Percentiles rank a stretch among this genome's conserved stretches.
Evolutionary conservation across 1,140 invertebrate genomes (phyloP).

Genomic region (Ephestia elutella): DNA sequence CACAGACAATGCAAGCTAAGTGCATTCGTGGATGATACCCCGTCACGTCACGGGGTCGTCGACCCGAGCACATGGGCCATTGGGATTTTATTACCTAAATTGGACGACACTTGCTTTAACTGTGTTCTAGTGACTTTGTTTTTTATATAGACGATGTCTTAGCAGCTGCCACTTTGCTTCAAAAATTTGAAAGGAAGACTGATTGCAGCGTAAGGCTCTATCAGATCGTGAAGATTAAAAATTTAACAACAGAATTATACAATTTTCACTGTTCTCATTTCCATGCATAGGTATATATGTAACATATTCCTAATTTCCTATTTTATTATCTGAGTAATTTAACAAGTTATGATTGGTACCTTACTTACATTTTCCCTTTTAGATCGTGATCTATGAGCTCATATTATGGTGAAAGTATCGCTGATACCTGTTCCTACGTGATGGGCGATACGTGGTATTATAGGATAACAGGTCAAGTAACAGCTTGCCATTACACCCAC

Average conservation of each 20-base stretch:
- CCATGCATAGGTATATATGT: too few relatives aligned
- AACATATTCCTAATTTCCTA: too few relatives aligned
- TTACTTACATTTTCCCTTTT: background rate
- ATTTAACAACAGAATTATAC: too few relatives aligned
- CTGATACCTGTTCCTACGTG: background rate
- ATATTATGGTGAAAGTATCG: slow-evolving; percentile 3
- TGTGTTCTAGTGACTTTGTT: slow-evolving; percentile 19
- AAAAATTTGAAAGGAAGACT: too few relatives aligned
- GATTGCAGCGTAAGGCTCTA: too few relatives aligned
- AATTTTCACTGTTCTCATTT: too few relatives aligned
- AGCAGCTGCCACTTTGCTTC: too few relatives aligned
- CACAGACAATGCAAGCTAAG: background rate
- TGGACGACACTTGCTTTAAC: background rate
- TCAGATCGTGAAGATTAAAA: too few relatives aligned
- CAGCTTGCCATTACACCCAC: background rate
- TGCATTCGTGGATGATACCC: background rate
- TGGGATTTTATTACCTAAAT: background rate
- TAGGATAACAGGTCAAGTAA: background rate
- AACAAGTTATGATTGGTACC: background rate
- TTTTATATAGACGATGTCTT: too few relatives aligned
- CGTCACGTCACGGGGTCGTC: background rate
- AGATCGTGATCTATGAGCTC: background rate
- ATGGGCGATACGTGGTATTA: background rate
- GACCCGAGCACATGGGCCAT: background rate
- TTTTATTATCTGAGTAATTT: too few relatives aligned